A percentile compares a stretch with the other conserved stretches of the same genome.
Evolutionary conservation across 2,797 vertebrate species (phyloP).

Genomic region (Trematomus bernacchii): DNA sequence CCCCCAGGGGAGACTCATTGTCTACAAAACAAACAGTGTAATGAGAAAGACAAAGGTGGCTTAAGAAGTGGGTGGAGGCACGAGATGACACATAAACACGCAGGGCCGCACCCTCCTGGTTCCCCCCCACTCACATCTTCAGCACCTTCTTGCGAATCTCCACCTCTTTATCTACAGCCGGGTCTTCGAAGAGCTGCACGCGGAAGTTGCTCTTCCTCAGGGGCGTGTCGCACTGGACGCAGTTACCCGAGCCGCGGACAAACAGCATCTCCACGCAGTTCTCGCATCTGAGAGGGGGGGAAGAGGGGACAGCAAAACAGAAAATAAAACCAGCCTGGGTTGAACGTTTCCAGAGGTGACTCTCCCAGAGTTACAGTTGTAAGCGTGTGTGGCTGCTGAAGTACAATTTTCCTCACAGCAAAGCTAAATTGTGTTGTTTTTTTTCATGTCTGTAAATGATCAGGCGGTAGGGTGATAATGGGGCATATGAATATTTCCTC

Average conservation of each 20-base stretch:
- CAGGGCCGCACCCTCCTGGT: constrained; percentile 49
- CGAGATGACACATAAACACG: constrained; percentile 78
- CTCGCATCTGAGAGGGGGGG: constrained; percentile 88
- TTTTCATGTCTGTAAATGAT: constrained; percentile 47
- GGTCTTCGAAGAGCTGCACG: constrained; percentile 97
- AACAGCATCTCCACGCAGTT: constrained; percentile 98
- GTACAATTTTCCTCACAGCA: constrained; percentile 43
- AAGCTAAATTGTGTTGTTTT: constrained; percentile 48
- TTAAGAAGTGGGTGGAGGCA: constrained; percentile 82
- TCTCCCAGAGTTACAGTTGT: constrained; percentile 10
- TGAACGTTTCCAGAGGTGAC: constrained; percentile 30
- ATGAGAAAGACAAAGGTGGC: constrained; percentile 85
- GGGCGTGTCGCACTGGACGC: constrained; percentile 94
- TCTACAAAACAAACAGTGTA: constrained; percentile 88
- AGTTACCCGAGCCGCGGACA: constrained; percentile 95
- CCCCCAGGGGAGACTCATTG: constrained; percentile 80
- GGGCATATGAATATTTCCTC: constrained; percentile 69
- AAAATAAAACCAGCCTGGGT: constrained; percentile 4
- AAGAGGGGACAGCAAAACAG: background rate
- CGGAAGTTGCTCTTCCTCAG: constrained; percentile 97
- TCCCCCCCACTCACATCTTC: constrained; percentile 89
- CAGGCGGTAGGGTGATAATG: constrained; percentile 66
- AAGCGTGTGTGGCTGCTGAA: constrained; percentile 24
- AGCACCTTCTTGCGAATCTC: constrained; percentile 98
- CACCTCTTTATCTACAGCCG: constrained; percentile 96